Base-by-base conservation (phyloP, 2,888 invertebrate species). In the Meloe dianella region DNA sequence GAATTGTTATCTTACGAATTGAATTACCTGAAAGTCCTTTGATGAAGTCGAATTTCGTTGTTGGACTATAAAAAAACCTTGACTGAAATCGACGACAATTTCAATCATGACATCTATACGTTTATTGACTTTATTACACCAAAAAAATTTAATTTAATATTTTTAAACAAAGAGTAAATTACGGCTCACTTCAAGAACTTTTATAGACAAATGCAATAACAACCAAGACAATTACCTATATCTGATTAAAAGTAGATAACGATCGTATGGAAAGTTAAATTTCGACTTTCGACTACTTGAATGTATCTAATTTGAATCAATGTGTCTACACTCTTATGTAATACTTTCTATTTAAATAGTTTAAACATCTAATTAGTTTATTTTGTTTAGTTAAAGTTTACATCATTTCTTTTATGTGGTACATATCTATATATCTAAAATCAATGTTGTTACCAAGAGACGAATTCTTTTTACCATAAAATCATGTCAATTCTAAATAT, bases 241-340 rank as follows among this genome's bases (percentile, higher is more conserved):
- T 29, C 59, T 66, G 59, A 66, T 66, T 63, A 60, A 60, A 61
- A 61, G 65, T 38, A 32, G 6, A 32, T 65, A 62, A 57, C n/a
- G 14, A 9, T 47, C 10, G 47, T 47, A 20, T 47, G 20, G 47
- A 20, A 47, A 47, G 7, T 47, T 47, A 20, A 10, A 6, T 47
- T 47, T n/a, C n/a, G n/a, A n/a, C n/a, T n/a, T n/a, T n/a, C n/a
- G 47, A 38, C 60, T 61, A 66, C 57, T 63, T 60, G 66, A 63
- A 60, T 41, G 63, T 22, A 24, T 54, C 10, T 10, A 29, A 60
- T 63, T 30, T 41, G 54, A 41, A 63, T 66, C 66, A 56, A 66
- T 63, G 63, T n/a, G 12, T 29, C 38, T 51, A 24, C 14, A 14
- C 24, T 54, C 14, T 24, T 54, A 24, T 22, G 35, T 24, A 56